Conservation (phyloP, 2,113 vertebrate genomes). For the Collichthys lucidus region DNA sequence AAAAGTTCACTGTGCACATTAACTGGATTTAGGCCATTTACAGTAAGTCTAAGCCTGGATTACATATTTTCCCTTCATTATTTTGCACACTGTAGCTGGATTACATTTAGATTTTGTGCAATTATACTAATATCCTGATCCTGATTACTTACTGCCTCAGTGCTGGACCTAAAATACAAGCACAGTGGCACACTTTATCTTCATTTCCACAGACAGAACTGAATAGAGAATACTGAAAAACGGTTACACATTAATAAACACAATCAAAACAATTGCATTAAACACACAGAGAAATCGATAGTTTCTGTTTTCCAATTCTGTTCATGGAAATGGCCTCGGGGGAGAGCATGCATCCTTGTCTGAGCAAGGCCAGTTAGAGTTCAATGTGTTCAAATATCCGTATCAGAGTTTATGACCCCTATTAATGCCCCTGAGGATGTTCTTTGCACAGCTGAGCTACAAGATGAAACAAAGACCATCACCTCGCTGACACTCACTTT, state of each 20-base stretch:
- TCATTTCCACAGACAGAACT: not conserved
- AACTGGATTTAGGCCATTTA: conserved; percentile 49
- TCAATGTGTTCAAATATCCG: conserved; percentile 79
- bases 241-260: conserved; percentile 43
- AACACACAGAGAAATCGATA: conserved; percentile 70
- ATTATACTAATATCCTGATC: conserved; percentile 3
- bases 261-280: conserved; percentile 58
- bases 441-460: conserved; percentile 47
- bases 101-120: conserved; percentile 45
- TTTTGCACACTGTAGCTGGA: conserved; percentile 25
- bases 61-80: conserved; percentile 18
- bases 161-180: not conserved
- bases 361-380: conserved; percentile 76
- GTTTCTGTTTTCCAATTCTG: conserved; percentile 68
- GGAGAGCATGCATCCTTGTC: conserved; percentile 67
- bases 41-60: conserved; percentile 44
- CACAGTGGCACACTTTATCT: not conserved
- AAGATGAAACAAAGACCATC: conserved; percentile 48
- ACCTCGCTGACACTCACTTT: conserved; percentile 50
- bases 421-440: conserved; percentile 68
- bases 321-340: conserved; percentile 63
- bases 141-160: not conserved
- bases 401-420: conserved; percentile 77
- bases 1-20: conserved; percentile 43
- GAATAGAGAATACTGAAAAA: not conserved